Evolutionary conservation across 2,113 vertebrate genomes (phyloP).

Genomic region (Grallaria varia): DNA sequence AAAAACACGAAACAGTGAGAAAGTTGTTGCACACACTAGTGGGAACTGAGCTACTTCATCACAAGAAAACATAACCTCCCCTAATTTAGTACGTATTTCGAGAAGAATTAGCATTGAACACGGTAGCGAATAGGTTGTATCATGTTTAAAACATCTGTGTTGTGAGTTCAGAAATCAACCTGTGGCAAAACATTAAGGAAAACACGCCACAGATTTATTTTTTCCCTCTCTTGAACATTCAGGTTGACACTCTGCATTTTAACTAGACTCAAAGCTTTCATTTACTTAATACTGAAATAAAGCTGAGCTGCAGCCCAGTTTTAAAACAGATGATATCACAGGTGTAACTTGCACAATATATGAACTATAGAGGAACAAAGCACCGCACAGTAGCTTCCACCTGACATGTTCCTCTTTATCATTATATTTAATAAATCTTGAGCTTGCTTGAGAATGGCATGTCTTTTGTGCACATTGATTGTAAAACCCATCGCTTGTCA

Average conservation of each 20-base stretch:
- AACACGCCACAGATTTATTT: slow-evolving; percentile 52
- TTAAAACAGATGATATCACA: not conserved
- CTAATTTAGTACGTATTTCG: slow-evolving; percentile 20
- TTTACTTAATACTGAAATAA: slow-evolving; percentile 27
- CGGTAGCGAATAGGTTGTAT: slow-evolving; percentile 4
- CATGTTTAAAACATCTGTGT: slow-evolving; percentile 65
- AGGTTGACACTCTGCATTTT: slow-evolving; percentile 36
- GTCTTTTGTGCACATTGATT: slow-evolving; percentile 44
- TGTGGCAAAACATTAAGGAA: slow-evolving; percentile 59
- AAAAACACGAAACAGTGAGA: not conserved
- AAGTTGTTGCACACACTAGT: not conserved
- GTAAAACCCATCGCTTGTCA: slow-evolving; percentile 49
- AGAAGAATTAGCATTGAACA: slow-evolving; percentile 4
- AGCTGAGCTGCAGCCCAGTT: not conserved
- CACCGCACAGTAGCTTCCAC: not conserved
- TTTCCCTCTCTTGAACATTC: not conserved
- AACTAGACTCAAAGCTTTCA: slow-evolving; percentile 23
- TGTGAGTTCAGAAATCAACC: slow-evolving; percentile 42
- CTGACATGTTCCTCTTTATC: not conserved
- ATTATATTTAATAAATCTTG: slow-evolving; percentile 42
- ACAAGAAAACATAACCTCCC: slow-evolving; percentile 27
- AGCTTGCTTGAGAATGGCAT: slow-evolving; percentile 16
- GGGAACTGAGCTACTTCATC: slow-evolving; percentile 29
- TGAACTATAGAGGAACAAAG: not conserved
- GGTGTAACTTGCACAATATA: not conserved